phyloP scores from a whole-genome alignment of 1,140 invertebrate genomes.

The Maniola jurtina region DNA sequence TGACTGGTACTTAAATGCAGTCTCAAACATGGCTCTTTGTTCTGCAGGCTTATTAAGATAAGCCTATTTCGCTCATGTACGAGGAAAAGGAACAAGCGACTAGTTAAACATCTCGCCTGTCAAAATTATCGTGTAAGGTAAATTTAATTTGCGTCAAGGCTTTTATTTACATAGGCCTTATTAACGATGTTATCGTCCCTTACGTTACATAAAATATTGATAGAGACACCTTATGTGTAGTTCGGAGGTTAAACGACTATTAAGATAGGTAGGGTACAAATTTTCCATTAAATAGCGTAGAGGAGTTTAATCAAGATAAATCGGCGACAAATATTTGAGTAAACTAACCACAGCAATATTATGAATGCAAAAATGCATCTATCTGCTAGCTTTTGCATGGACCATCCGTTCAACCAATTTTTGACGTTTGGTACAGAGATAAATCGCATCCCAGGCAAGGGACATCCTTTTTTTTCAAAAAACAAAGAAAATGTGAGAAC shows the following conservation, averaged over 20 bases:
- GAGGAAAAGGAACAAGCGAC: slow-evolving; percentile 27
- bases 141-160: slow-evolving; percentile 33
- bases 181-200: slow-evolving; percentile 27
- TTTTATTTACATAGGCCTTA: slow-evolving; percentile 27
- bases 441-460: too few species aligned
- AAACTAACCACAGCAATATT: too few species aligned
- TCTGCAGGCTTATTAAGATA: slow-evolving; percentile 32
- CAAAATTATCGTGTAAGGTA: slow-evolving; percentile 34
- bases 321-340: too few species aligned
- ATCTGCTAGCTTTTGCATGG: too few species aligned
- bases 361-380: too few species aligned
- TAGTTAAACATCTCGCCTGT: slow-evolving; percentile 33
- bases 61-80: slow-evolving; percentile 33
- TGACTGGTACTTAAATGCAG: slow-evolving; percentile 21
- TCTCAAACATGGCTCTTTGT: slow-evolving; percentile 28
- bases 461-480: too few species aligned
- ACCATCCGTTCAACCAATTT: too few species aligned
- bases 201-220: slow-evolving; percentile 25
- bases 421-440: too few species aligned
- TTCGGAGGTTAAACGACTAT: slow-evolving; percentile 20
- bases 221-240: slow-evolving; percentile 19
- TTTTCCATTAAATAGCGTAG: slow-evolving; percentile 9
- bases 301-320: neutral
- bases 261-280: slow-evolving; percentile 8
- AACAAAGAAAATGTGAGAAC: too few species aligned